Base-by-base conservation (phyloP, 2,113 vertebrate genomes). In the Syngnathus scovelli region DNA sequence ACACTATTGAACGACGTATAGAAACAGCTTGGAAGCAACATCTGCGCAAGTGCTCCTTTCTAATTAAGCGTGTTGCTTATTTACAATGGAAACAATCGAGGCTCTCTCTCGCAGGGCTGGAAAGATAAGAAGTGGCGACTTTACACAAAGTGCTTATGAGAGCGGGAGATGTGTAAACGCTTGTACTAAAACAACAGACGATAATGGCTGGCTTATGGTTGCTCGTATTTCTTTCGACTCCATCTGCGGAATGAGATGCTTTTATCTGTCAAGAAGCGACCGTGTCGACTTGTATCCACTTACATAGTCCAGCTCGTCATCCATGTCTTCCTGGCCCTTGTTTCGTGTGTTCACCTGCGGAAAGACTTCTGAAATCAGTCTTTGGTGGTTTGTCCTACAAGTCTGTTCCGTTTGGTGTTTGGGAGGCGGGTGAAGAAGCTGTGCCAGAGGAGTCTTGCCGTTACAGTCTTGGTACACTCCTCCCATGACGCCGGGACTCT, bases 221-320 rank as follows among this genome's bases (percentile, higher is more conserved):
- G 19, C 48, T 61, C 65, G 36, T 71, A 11, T 33, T 65, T 63
- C 18, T 70, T 44, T 13, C 54, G 64, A 27, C 27, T 2, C 0
- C 41, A 52, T 67, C 61, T 65, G 33, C 51, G 49, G 44, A 66
- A 51, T 27, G 54, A 36, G 5, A 63, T 11, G 11, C 16, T 11
- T 52, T 23, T 18, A 67, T 6, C 55, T 12, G 37, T 37, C 27
- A 51, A 61, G 27, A 33, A 33, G 27, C 27, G 3, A 33, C 27
- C 27, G 27, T 33, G 27, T 33, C 27, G 27, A 33, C 27, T 33
- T 3, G 27, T 33, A n/a, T 33, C 27, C 3, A 92, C 95, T 93
- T 88, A 98, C 96, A 1, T 98, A 98, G 76, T 98, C 96, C 0
- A 94, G 94, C 80, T 98, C 96, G 60, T 98, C 96, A 43, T 98